phyloP scores from a whole-genome alignment of 2,113 vertebrate species.

The Chloropsis cyanopogon region DNA sequence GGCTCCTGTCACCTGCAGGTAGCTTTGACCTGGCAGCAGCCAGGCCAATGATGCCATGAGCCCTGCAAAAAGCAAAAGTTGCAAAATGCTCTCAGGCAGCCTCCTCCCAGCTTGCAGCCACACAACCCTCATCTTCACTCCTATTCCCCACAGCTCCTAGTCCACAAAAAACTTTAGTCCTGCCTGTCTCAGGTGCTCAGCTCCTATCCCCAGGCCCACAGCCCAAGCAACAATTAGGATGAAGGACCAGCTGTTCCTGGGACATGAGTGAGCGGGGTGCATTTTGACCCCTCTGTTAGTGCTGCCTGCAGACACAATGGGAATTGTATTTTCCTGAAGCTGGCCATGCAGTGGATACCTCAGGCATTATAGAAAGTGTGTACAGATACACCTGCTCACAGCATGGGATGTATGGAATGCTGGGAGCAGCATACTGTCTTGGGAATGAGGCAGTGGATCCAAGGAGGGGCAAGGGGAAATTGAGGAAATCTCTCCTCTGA shows the following conservation, averaged over 20 bases:
- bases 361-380: background rate
- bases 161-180: background rate
- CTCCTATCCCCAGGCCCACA: background rate
- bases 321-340: background rate
- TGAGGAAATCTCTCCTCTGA: too few species aligned
- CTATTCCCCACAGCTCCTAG: background rate
- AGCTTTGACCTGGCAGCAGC: background rate
- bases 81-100: background rate
- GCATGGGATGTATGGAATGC: background rate
- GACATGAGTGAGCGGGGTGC: background rate
- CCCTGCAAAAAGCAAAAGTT: background rate
- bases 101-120: background rate
- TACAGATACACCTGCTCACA: background rate
- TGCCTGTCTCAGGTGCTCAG: background rate
- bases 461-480: background rate
- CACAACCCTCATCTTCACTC: background rate
- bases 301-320: background rate
- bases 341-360: background rate
- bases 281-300: background rate
- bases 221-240: background rate
- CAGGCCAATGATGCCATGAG: accelerated
- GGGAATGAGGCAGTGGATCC: accelerated
- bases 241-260: background rate
- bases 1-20: background rate
- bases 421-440: background rate